Conservation (phyloP, 2,113 vertebrate genomes). For the Butorides virescens region DNA sequence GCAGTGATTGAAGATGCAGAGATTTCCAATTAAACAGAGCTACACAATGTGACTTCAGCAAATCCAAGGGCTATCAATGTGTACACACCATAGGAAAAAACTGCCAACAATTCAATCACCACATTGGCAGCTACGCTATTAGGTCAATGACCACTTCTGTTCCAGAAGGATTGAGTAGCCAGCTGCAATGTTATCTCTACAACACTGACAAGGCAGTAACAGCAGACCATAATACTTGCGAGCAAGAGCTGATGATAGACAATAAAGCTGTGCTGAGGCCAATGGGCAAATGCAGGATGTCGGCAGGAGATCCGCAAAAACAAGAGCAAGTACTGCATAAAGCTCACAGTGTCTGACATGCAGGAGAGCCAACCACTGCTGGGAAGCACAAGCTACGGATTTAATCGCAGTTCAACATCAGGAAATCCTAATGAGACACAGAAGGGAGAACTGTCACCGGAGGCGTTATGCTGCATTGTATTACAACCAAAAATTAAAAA, state of each 20-base stretch:
- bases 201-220: slow-evolving; percentile 15
- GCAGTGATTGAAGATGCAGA: not conserved
- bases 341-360: not conserved
- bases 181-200: not conserved
- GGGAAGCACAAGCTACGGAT: not conserved
- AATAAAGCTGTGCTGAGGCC: not conserved
- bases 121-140: not conserved
- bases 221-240: not conserved
- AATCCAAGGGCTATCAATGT: not conserved
- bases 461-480: not conserved
- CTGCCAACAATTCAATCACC: slow-evolving; percentile 26
- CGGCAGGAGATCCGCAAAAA: not conserved
- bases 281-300: not conserved
- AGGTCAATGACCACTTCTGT: slow-evolving; percentile 20
- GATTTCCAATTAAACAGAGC: slow-evolving; percentile 10
- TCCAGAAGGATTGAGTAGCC: not conserved
- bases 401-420: not conserved
- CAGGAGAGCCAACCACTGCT: not conserved
- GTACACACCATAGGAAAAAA: not conserved
- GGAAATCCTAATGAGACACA: not conserved
- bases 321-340: not conserved
- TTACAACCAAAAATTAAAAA: not conserved
- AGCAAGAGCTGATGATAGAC: not conserved
- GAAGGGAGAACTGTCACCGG: not conserved
- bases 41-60: not conserved